phyloP scores from a whole-genome alignment of 2,113 vertebrate species.

The Rhinoptilus africanus region DNA sequence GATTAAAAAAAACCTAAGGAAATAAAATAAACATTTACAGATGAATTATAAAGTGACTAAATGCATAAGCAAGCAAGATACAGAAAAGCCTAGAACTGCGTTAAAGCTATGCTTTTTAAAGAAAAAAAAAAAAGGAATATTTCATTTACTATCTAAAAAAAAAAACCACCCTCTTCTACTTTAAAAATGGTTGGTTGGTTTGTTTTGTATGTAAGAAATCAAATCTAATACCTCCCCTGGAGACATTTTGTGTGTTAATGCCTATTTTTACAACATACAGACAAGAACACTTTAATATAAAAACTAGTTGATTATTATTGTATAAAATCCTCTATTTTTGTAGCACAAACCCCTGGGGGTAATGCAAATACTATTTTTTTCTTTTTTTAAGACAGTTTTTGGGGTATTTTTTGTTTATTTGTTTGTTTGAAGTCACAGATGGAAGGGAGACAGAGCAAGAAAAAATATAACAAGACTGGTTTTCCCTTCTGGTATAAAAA shows the following conservation, averaged over 20 bases:
- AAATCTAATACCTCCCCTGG: constrained; percentile 76
- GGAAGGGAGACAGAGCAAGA: constrained; percentile 71
- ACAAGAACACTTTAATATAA: constrained; percentile 77
- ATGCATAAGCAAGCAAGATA: constrained; percentile 83
- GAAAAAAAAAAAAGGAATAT: constrained; percentile 55
- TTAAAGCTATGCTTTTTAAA: constrained; percentile 70
- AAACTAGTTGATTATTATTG: constrained; percentile 83
- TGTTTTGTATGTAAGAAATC: constrained; percentile 73
- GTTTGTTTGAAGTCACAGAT: constrained; percentile 74
- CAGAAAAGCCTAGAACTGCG: constrained; percentile 76
- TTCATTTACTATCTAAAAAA: constrained; percentile 68
- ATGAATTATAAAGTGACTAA: constrained; percentile 90
- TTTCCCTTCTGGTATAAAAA: constrained; percentile 74
- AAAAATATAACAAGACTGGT: constrained; percentile 54
- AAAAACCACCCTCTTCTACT: constrained; percentile 76
- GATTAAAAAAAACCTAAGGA: constrained; percentile 71
- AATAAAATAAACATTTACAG: constrained; percentile 73
- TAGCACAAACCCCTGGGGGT: constrained; percentile 71
- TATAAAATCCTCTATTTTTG: constrained; percentile 72
- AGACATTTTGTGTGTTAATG: constrained; percentile 71
- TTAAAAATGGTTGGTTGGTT: constrained; percentile 76
- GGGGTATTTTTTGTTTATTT: constrained; percentile 67
- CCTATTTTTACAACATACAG: constrained; percentile 80
- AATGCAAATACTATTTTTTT: constrained; percentile 74
- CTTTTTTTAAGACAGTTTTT: constrained; percentile 72